phyloP scores from a whole-genome alignment of 2,797 vertebrate species.

The Manis pentadactyla region DNA sequence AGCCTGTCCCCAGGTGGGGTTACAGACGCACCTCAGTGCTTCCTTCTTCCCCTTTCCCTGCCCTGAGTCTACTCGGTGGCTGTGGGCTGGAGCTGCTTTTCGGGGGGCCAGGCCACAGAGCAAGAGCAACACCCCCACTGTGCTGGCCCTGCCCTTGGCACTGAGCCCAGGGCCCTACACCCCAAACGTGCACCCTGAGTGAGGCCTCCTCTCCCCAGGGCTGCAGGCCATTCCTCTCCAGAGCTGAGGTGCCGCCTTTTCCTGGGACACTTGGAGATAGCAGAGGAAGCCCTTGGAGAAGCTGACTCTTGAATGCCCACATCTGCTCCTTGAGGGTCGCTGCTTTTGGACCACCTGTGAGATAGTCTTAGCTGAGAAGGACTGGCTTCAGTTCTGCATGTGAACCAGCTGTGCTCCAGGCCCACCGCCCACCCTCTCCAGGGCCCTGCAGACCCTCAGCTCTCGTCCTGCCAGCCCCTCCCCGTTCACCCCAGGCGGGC shows the following conservation, averaged over 20 bases:
- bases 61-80: rapidly evolving
- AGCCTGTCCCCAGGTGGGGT: too few relatives aligned
- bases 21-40: too few relatives aligned
- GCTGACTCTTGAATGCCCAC: background rate
- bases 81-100: background rate
- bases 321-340: background rate
- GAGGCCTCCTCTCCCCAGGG: background rate
- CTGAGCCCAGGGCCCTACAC: background rate
- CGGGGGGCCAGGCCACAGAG: too few relatives aligned
- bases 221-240: too few relatives aligned
- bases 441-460: rapidly evolving
- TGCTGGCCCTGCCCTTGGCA: too few relatives aligned
- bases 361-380: background rate
- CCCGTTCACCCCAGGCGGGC: background rate
- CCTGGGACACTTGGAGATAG: background rate
- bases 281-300: background rate
- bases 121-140: background rate
- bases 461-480: background rate
- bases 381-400: background rate
- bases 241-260: background rate
- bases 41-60: background rate
- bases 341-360: background rate
- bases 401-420: background rate
- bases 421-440: rapidly evolving
- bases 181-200: too few relatives aligned